Evolutionary conservation across 2,888 invertebrate genomes (phyloP).

Genomic region (Fragum sueziense): DNA sequence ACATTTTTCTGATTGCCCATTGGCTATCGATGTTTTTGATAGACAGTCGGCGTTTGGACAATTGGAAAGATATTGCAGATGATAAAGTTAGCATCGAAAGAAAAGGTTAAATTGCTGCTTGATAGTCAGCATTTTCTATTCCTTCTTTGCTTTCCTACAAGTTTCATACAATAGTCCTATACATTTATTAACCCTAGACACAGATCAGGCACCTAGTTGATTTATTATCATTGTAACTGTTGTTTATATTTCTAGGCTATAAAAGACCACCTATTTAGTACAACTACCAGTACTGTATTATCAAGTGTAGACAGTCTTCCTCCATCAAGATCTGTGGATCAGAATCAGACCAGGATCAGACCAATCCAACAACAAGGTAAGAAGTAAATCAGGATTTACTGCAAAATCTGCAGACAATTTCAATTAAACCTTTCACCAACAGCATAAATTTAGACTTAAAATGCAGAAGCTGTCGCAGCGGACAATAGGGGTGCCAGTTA

Average conservation of each 20-base stretch:
- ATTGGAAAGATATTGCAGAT: too few species aligned
- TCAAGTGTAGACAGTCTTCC: conserved; percentile 75
- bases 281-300: conserved; percentile 63
- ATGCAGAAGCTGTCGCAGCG: neutral
- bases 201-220: too few species aligned
- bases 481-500: neutral
- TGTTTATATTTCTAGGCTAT: conserved; percentile 61
- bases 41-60: too few species aligned
- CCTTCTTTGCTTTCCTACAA: too few species aligned
- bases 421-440: neutral
- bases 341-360: neutral
- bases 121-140: too few species aligned
- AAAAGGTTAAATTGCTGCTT: too few species aligned
- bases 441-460: neutral
- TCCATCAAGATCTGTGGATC: conserved; percentile 35
- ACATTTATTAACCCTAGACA: too few species aligned
- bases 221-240: neutral
- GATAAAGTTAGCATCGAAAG: too few species aligned
- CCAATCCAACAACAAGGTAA: conserved; percentile 23
- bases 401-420: neutral
- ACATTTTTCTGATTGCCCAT: too few species aligned
- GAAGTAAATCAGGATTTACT: neutral
- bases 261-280: conserved; percentile 69
- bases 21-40: too few species aligned
- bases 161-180: too few species aligned